These are phyloP conservation scores for Hippopotamus amphibius DNA, from an alignment of 2,113 vertebrate genomes.

Conservation along the genomic window DNA sequence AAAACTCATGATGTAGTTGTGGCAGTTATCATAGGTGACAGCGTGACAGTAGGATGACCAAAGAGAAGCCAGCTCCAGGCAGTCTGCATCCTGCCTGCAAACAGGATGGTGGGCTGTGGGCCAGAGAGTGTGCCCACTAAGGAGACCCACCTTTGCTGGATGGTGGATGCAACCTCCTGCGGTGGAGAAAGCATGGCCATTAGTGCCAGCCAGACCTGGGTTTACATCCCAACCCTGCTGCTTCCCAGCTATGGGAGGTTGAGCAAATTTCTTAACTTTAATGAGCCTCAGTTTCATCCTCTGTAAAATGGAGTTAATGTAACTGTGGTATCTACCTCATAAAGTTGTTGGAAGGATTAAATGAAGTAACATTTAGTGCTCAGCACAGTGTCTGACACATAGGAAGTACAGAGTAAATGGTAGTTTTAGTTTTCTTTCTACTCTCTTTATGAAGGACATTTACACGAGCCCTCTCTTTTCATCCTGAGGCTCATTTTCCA, in stretches of 20 bases:
- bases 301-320: background rate
- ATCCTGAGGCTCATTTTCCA: background rate
- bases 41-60: background rate
- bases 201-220: background rate
- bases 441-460: background rate
- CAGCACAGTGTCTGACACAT: background rate
- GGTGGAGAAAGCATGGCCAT: background rate
- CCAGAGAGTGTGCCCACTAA: background rate
- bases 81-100: background rate
- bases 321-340: background rate
- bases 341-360: background rate
- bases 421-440: background rate
- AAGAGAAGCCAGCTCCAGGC: background rate
- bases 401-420: background rate
- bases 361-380: background rate
- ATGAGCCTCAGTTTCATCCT: slow-evolving; percentile 30
- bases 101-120: background rate
- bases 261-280: background rate
- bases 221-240: background rate
- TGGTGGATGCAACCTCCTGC: background rate
- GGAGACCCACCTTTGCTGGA: background rate
- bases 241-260: background rate
- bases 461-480: background rate
- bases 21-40: background rate
- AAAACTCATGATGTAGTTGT: background rate